Percentiles rank a stretch among this genome's conserved stretches.
Evolutionary conservation across 1,140 invertebrate genomes (phyloP).

Genomic region (Lepidurus couesii): DNA sequence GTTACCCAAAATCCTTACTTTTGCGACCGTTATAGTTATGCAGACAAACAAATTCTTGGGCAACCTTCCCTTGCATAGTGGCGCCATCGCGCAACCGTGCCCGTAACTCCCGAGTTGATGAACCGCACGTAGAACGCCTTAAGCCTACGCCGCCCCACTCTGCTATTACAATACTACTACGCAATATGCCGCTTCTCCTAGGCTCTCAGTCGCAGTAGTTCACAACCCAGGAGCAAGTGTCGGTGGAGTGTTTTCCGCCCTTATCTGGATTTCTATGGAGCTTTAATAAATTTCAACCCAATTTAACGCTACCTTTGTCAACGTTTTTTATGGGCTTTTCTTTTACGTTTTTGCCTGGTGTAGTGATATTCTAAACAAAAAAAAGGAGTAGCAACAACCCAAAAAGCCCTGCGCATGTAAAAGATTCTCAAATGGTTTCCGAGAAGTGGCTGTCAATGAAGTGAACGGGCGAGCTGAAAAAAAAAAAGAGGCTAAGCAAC

Average conservation of each 20-base stretch:
- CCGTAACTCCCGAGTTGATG: not conserved
- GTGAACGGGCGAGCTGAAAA: not conserved
- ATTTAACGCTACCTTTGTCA: too few species aligned
- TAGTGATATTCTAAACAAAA: too few species aligned
- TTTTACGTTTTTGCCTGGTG: too few species aligned
- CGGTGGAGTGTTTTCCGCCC: not conserved
- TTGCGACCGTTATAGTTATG: not conserved
- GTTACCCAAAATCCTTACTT: too few species aligned
- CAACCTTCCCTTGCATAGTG: not conserved
- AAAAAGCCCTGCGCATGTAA: not conserved
- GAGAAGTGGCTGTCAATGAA: not conserved
- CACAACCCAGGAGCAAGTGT: not conserved
- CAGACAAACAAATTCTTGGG: not conserved
- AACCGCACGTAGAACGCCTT: not conserved
- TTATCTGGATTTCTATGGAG: slow-evolving; percentile 2
- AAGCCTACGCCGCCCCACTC: not conserved
- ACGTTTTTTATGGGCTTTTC: too few species aligned
- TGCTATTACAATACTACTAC: not conserved
- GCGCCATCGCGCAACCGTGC: not conserved
- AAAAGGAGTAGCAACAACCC: too few species aligned
- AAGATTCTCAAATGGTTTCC: not conserved
- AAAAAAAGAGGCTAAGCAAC: not conserved
- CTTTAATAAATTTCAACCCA: not conserved
- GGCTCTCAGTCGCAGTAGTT: not conserved
- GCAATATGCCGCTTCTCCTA: not conserved